Evolutionary conservation across 2,888 invertebrate genomes (phyloP).

Genomic region (Cosmopolites sordidus): DNA sequence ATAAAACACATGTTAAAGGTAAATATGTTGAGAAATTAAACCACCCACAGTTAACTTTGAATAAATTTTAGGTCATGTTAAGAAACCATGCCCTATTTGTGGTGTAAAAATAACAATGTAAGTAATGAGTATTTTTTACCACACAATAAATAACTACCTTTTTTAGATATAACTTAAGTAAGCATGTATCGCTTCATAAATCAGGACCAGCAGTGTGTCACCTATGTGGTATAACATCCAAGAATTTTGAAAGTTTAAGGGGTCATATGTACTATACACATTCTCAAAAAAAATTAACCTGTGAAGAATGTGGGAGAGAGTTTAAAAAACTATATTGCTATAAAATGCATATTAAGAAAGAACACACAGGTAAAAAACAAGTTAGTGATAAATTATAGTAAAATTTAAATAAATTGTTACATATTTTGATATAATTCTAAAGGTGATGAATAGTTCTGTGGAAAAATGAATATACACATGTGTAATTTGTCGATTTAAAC

Average conservation of each 20-base stretch:
- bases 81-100: constrained; percentile 39
- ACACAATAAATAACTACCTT: not conserved
- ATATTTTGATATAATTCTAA: too few relatives aligned
- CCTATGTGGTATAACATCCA: constrained; percentile 38
- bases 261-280: constrained; percentile 36
- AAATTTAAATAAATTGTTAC: too few relatives aligned
- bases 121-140: constrained; percentile 6
- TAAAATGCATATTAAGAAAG: constrained; percentile 35
- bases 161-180: constrained; percentile 36
- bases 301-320: constrained; percentile 32
- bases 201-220: constrained; percentile 38
- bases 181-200: constrained; percentile 37
- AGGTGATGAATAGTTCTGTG: too few relatives aligned
- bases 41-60: not conserved
- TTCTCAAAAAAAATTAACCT: constrained; percentile 31
- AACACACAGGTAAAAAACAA: constrained; percentile 26
- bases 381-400: too few relatives aligned
- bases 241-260: constrained; percentile 37
- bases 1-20: constrained; percentile 22
- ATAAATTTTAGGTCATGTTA: constrained; percentile 31
- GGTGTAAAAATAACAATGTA: constrained; percentile 31
- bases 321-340: constrained; percentile 34
- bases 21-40: not conserved
- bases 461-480: too few relatives aligned
- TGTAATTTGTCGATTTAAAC: too few relatives aligned